Conservation (phyloP, 2,888 invertebrate genomes). For the Bombylius major region DNA sequence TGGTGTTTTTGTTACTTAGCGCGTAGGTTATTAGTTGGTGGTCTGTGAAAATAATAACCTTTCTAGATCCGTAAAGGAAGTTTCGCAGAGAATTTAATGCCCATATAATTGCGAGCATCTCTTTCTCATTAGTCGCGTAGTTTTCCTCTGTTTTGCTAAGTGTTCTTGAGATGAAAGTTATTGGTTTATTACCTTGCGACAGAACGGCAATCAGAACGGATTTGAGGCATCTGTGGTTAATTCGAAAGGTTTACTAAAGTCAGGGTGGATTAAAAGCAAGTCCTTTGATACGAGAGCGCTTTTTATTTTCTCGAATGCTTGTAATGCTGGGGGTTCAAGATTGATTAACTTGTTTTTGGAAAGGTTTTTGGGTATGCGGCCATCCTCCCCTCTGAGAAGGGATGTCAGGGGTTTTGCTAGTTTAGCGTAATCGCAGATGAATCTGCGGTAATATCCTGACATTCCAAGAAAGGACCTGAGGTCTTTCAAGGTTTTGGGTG, state of each 20-base stretch:
- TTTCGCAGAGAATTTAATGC: slow-evolving; percentile 6
- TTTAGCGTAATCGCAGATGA: slow-evolving; percentile 14
- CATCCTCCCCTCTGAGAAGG: too few relatives aligned
- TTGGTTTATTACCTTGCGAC: neutral
- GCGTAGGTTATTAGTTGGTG: slow-evolving; percentile 12
- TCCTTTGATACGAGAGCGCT: neutral
- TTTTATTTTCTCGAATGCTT: too few relatives aligned
- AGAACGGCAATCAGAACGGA: slow-evolving; percentile 5
- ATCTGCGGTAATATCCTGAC: slow-evolving; percentile 15
- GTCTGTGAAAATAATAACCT: slow-evolving; percentile 10
- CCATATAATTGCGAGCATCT: slow-evolving; percentile 11
- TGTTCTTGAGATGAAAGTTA: slow-evolving; percentile 9
- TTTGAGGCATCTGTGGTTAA: slow-evolving; percentile 8
- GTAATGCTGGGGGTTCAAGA: too few relatives aligned
- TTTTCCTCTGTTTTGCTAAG: slow-evolving; percentile 11
- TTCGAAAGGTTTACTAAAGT: neutral
- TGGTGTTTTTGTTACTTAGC: slow-evolving; percentile 10
- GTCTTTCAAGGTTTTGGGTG: slow-evolving; percentile 13
- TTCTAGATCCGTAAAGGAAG: slow-evolving; percentile 9
- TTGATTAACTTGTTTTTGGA: slow-evolving; percentile 9
- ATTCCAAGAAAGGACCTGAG: slow-evolving; percentile 13
- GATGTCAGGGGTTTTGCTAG: slow-evolving; percentile 16
- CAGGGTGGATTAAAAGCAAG: neutral
- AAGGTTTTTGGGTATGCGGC: neutral
- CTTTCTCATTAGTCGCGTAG: slow-evolving; percentile 10